These are phyloP conservation scores for Chaitophorus viminalis DNA, from an alignment of 2,888 invertebrate genomes.

Conservation along the genomic window DNA sequence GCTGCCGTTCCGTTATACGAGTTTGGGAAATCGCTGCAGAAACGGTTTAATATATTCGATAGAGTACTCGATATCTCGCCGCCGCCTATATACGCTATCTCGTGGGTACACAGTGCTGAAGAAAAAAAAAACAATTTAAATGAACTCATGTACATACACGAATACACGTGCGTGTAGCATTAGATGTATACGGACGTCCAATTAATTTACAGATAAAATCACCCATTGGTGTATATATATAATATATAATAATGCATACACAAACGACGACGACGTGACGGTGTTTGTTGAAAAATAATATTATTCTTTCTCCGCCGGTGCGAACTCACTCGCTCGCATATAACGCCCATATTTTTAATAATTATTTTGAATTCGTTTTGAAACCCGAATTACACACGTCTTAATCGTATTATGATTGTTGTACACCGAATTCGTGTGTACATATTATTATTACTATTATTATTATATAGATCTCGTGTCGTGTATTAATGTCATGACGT, in stretches of 20 bases:
- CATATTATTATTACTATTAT: too few relatives aligned
- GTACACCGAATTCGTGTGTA: too few relatives aligned
- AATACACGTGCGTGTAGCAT: background rate
- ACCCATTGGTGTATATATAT: background rate
- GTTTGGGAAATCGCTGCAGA: background rate
- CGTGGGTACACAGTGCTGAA: background rate
- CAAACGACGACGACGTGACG: too few relatives aligned
- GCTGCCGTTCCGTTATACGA: constrained; percentile 11
- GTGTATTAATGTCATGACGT: background rate
- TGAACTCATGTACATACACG: background rate
- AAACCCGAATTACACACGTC: background rate
- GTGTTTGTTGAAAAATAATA: too few relatives aligned
- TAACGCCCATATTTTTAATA: background rate
- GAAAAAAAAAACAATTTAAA: background rate
- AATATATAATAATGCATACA: background rate
- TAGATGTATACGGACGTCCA: background rate
- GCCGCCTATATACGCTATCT: background rate
- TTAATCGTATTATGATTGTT: background rate
- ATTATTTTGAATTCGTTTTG: background rate
- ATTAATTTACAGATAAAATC: background rate
- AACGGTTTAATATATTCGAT: too few relatives aligned
- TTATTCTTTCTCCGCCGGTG: too few relatives aligned
- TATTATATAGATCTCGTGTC: background rate
- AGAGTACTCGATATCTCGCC: background rate
- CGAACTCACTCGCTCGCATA: background rate